A percentile compares a stretch with the other conserved stretches of the same genome.
phyloP scores from a whole-genome alignment of 2,797 vertebrate species.

The Telmatherina bonti region DNA sequence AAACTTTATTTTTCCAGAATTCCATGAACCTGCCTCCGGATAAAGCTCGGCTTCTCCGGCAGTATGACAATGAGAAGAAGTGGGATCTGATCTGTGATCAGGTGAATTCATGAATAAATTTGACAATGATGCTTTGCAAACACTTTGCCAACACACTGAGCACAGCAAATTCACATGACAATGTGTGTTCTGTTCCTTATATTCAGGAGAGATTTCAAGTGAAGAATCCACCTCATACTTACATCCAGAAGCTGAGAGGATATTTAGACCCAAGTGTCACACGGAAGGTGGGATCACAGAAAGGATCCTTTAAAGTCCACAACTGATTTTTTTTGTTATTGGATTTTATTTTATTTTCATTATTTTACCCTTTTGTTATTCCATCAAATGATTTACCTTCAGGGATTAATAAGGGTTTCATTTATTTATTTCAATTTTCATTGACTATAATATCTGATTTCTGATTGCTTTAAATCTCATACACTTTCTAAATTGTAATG shows the following conservation, averaged over 20 bases:
- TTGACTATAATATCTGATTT: background rate
- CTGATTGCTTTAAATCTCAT: background rate
- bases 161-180: conserved; percentile 8
- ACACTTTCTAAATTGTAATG: background rate
- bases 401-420: background rate
- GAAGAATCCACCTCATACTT: conserved; percentile 98
- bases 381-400: background rate
- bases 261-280: conserved; percentile 97
- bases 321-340: background rate
- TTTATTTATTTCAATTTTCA: background rate
- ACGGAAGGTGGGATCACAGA: conserved; percentile 89
- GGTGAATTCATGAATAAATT: conserved; percentile 69
- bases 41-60: conserved; percentile 93
- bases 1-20: conserved; percentile 82
- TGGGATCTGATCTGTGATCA: conserved; percentile 95
- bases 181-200: conserved; percentile 33
- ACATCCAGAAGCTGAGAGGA: conserved; percentile 96
- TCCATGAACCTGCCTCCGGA: conserved; percentile 96
- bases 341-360: background rate
- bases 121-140: background rate
- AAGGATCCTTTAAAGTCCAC: background rate
- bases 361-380: background rate
- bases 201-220: conserved; percentile 97
- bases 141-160: background rate
- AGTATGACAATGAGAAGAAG: conserved; percentile 97